Percentiles rank a stretch among this genome's conserved stretches.
Evolutionary conservation across 2,113 vertebrate species (phyloP).

Genomic region (Zingel zingel): DNA sequence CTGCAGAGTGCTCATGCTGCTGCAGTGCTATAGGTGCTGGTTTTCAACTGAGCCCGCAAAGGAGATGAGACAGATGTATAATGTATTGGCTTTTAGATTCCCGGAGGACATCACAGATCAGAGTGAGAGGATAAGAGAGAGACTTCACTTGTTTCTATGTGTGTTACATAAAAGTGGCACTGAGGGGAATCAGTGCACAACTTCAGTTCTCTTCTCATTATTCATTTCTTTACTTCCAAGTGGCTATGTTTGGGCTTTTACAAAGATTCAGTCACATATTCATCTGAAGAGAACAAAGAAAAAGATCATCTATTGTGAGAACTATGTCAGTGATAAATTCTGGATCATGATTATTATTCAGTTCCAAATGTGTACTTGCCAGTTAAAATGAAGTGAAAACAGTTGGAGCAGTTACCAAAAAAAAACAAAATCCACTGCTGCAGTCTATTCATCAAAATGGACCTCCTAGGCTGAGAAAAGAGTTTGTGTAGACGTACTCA

Average conservation of each 20-base stretch:
- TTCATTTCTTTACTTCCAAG: slow-evolving; percentile 15
- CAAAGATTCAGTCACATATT: neutral
- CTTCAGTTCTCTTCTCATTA: neutral
- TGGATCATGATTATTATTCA: neutral
- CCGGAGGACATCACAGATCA: slow-evolving; percentile 39
- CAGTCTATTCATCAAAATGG: neutral
- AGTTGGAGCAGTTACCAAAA: slow-evolving; percentile 2
- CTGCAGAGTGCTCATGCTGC: neutral
- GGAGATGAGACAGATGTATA: slow-evolving; percentile 51
- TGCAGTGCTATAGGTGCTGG: slow-evolving; percentile 5
- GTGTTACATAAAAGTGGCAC: slow-evolving; percentile 5
- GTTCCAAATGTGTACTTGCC: slow-evolving; percentile 12
- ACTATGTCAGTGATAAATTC: neutral
- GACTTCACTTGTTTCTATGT: neutral
- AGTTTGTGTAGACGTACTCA: neutral
- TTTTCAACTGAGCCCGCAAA: neutral
- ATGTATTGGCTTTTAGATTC: slow-evolving; percentile 60
- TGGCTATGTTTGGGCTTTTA: neutral
- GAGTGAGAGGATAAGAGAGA: neutral
- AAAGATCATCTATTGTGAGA: neutral
- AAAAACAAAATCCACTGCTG: neutral
- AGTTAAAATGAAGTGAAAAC: neutral
- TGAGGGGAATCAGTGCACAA: neutral
- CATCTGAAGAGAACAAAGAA: neutral
- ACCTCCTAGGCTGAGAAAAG: neutral